phyloP scores from a whole-genome alignment of 2,797 vertebrate genomes.

The Tangara arthus region DNA sequence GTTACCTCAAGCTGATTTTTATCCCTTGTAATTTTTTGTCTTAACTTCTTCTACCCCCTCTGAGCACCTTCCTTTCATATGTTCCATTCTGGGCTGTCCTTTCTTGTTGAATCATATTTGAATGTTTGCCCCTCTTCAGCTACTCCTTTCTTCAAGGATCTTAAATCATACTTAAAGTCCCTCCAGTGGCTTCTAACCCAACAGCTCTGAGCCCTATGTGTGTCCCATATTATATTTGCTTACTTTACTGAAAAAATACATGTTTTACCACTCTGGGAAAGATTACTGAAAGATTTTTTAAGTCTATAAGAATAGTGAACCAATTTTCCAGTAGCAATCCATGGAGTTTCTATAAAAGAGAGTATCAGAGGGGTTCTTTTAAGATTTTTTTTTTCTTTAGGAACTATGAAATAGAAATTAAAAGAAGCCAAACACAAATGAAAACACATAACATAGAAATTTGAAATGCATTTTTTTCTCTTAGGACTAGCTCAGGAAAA shows the following conservation, averaged over 20 bases:
- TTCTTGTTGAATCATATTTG: not conserved
- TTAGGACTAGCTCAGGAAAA: not conserved
- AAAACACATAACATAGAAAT: not conserved
- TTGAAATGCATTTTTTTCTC: not conserved
- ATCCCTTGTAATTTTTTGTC: not conserved
- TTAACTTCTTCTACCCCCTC: not conserved
- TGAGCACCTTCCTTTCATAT: not conserved
- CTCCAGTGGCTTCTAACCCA: not conserved
- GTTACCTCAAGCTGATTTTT: not conserved
- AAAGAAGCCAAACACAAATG: not conserved
- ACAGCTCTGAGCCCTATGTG: not conserved
- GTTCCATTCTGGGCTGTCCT: not conserved
- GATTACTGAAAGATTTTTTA: not conserved
- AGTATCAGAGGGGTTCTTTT: not conserved
- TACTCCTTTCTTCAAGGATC: not conserved
- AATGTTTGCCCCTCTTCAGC: not conserved
- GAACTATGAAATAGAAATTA: not conserved
- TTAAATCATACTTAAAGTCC: not conserved
- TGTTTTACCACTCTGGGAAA: not conserved
- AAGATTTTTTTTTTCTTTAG: not conserved
- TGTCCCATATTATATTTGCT: not conserved
- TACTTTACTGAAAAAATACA: slow-evolving; percentile 7
- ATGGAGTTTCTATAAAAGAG: not conserved
- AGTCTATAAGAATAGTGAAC: not conserved
- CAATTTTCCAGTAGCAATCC: not conserved